Percentiles rank a stretch among this genome's conserved stretches.
phyloP scores from a whole-genome alignment of 2,888 invertebrate genomes.

The Drosophila histrio region DNA sequence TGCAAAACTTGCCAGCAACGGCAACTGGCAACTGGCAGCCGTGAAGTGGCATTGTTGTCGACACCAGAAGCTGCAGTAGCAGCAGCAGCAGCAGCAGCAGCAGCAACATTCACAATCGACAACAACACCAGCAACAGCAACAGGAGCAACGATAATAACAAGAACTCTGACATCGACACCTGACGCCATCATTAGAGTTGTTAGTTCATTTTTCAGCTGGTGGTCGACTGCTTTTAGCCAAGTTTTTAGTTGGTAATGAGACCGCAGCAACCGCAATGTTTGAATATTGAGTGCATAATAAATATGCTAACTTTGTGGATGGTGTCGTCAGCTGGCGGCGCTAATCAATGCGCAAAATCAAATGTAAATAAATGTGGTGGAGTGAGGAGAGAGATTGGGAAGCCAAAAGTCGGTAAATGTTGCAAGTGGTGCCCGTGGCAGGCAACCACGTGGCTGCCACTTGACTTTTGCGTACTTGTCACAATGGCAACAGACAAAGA shows the following conservation, averaged over 20 bases:
- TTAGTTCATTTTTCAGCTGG: conserved; percentile 36
- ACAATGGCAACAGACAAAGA: conserved; percentile 46
- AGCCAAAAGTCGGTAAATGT: conserved; percentile 13
- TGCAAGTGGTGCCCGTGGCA: conserved; percentile 34
- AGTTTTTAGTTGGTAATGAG: conserved; percentile 51
- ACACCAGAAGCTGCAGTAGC: conserved; percentile 2
- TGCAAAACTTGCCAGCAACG: conserved; percentile 39
- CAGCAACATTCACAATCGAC: conserved; percentile 7
- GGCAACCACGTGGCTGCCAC: conserved; percentile 61
- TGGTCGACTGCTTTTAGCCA: conserved; percentile 50
- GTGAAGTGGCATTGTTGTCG: conserved; percentile 16
- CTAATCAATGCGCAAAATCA: conserved; percentile 73
- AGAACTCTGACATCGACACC: conserved; percentile 21
- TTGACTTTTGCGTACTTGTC: conserved; percentile 61
- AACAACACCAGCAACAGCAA: not conserved
- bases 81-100: not conserved
- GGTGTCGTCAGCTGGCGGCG: conserved; percentile 22
- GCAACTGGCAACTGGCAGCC: not conserved
- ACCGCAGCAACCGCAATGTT: conserved; percentile 57
- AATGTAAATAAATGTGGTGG: conserved; percentile 46
- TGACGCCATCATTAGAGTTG: conserved; percentile 5
- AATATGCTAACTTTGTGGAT: conserved; percentile 71
- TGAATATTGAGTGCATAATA: conserved; percentile 66
- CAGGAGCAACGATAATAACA: not conserved
- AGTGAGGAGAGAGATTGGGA: not conserved